phyloP scores from a whole-genome alignment of 2,113 vertebrate species.

The Mustela lutreola region DNA sequence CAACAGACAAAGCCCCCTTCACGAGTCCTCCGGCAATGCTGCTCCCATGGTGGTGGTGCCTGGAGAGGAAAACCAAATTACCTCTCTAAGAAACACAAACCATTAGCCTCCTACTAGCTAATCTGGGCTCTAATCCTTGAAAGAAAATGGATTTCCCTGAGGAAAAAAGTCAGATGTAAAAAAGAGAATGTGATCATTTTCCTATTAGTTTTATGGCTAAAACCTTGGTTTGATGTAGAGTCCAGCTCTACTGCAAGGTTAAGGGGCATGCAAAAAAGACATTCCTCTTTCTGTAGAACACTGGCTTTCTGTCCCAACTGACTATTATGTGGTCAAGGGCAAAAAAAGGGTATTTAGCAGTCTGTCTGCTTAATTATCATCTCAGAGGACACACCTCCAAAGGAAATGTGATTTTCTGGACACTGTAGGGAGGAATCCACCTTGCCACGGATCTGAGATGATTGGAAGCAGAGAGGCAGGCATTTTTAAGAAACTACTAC shows the following conservation, averaged over 20 bases:
- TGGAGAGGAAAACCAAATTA: slow-evolving; percentile 77
- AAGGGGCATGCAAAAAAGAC: neutral
- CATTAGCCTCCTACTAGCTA: neutral
- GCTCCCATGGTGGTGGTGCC: slow-evolving; percentile 86
- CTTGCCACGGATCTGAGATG: neutral
- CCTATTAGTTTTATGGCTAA: neutral
- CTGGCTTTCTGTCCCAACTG: neutral
- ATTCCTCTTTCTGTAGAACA: neutral
- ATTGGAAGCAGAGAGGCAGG: neutral
- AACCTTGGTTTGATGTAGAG: neutral
- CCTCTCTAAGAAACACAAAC: slow-evolving; percentile 26
- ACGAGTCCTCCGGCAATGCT: slow-evolving; percentile 96
- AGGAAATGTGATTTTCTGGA: slow-evolving; percentile 43
- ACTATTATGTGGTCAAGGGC: neutral
- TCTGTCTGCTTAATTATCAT: neutral
- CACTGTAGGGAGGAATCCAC: neutral
- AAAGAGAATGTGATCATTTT: neutral
- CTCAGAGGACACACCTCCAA: slow-evolving; percentile 25
- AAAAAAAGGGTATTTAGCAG: neutral
- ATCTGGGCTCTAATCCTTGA: neutral
- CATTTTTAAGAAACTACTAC: neutral
- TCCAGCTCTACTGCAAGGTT: neutral
- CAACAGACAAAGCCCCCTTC: slow-evolving; percentile 98
- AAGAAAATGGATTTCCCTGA: slow-evolving; percentile 40
- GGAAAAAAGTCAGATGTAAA: slow-evolving; percentile 20